Evolutionary conservation across 2,888 invertebrate species (phyloP).

Genomic region (Koerneria pararmatus): DNA sequence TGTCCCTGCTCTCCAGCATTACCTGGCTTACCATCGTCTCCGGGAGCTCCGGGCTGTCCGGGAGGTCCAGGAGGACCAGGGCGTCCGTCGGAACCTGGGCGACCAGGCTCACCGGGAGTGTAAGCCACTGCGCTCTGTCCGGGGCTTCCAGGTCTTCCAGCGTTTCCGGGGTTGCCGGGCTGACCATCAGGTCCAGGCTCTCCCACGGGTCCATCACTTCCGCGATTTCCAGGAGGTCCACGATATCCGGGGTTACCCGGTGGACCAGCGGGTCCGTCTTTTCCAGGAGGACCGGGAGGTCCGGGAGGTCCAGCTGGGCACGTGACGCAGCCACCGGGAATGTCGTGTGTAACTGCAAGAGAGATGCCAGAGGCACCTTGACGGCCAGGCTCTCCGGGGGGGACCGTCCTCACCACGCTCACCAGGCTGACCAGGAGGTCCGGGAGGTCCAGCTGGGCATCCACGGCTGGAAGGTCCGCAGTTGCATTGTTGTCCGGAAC

Average conservation of each 20-base stretch:
- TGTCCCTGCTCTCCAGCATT: constrained; percentile 42
- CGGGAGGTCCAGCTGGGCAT: constrained; percentile 50
- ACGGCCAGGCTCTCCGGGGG: constrained; percentile 39
- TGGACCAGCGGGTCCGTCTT: constrained; percentile 20
- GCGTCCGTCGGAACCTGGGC: constrained; percentile 46
- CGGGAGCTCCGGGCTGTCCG: constrained; percentile 44
- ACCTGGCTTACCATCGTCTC: constrained; percentile 39
- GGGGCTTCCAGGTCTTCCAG: constrained; percentile 23
- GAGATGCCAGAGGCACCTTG: constrained; percentile 42
- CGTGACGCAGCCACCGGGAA: constrained; percentile 50
- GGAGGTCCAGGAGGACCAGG: constrained; percentile 41
- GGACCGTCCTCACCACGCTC: constrained; percentile 36
- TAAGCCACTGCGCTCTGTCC: constrained; percentile 30
- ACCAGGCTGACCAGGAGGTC: constrained; percentile 43
- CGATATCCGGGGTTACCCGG: constrained; percentile 28
- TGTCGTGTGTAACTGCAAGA: constrained; percentile 43
- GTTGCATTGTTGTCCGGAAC: constrained; percentile 42
- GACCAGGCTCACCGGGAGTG: constrained; percentile 44
- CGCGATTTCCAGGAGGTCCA: constrained; percentile 54
- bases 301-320: constrained; percentile 57
- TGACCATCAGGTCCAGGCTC: constrained; percentile 45
- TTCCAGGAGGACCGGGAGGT: constrained; percentile 40
- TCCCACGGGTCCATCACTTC: constrained; percentile 44
- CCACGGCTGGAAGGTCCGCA: constrained; percentile 40
- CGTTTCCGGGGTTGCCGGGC: constrained; percentile 41